Base-by-base conservation (phyloP, 2,888 invertebrate species). In the Metopia argyrocephala region DNA sequence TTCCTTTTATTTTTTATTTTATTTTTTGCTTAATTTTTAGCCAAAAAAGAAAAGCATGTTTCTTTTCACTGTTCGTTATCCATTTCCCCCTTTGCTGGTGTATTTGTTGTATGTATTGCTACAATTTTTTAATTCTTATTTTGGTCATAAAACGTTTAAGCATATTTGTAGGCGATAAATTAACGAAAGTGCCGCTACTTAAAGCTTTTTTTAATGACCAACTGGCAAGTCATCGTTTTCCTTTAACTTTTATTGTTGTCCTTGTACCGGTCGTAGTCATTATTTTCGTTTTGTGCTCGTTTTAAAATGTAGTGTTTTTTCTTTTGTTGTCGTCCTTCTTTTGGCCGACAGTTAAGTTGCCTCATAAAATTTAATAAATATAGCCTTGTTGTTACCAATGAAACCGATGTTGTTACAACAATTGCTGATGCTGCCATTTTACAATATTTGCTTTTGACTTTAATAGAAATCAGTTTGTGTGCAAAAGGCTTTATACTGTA, bases 91-190 rank as follows among this genome's bases (percentile, higher is more conserved):
- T 7, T 52, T 45, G 23, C 3, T 12, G 38, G 3, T 38, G 15
- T 27, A 64, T 45, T 76, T 52, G 23, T 25, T 54, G 64, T 59
- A 52, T 75, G 45, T 61, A 62, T 70, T 70, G 70, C 64, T 20
- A 65, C 9, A 64, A 59, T 62, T 73, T 62, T 65, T 76, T 73
- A 76, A 76, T 74, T 80, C 76, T 46, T 76, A 48, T 59, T 80
- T 73, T 65, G 62, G 64, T 54, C 68, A 74, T 80, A 74, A 80
- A 80, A 80, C 73, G 76, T 80, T 80, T 80, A 76, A 80, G 64
- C 80, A 65, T 76, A 76, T 80, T 80, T 80, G 76, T 76, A 69
- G 80, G 73, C 76, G 76, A 80, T 80, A 80, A 80, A 80, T 80
- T 80, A 76, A 76, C 46, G 64, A 74, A 80, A 80, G 75, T 68